Evolutionary conservation across 2,888 invertebrate species (phyloP), one percentile per base, ranked within the genome.

Genomic region (Ypsolopha sequella): DNA sequence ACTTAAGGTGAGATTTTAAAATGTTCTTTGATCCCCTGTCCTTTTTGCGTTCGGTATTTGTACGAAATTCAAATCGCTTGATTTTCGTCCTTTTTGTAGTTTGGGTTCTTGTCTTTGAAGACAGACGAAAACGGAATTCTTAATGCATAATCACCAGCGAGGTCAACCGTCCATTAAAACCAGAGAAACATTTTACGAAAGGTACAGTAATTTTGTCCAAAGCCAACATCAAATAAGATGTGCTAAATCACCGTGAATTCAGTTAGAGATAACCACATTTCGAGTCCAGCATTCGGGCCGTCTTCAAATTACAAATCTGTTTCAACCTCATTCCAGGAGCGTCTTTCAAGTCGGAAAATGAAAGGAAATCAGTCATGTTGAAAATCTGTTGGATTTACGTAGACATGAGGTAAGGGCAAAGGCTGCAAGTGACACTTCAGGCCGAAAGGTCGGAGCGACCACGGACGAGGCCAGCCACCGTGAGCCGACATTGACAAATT

Each of bases 1-100:
- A 60, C 63, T 65, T 53, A 10, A 61, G 66, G 72, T 70, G 72
- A 72, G 65, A 66, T 71, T 74, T 73, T 71, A 69, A 76, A 74
- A 70, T 73, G 65, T 61, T 61, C 64, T 68, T 62, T 58, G 64
- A 24, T 24, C 24, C 24, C 24, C 4, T 24, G 24, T 24, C 24
- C 24, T 24, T 24, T 24, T 24, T 4, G 24, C 24, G 4, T 24
- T 24, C 24, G 24, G 24, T 24, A 24, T 24, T 24, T 24, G 24
- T 24, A 4, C 24, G 24, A 2, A 4, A 24, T 24, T 24, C 24
- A 24, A 24, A 24, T 24, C 24, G 24, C 24, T 24, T 2, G 24
- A 2, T 24, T 24, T 24, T 24, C n/a, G n/a, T n/a, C n/a, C n/a
- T 24, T 24, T 2, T 24, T 4, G 2, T 24, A 24, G 2, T 24